A percentile compares a stretch with the other conserved stretches of the same genome.
These are phyloP conservation scores for Psilopsiagon aymara DNA, from an alignment of 2,113 vertebrate genomes.

Conservation along the genomic window DNA sequence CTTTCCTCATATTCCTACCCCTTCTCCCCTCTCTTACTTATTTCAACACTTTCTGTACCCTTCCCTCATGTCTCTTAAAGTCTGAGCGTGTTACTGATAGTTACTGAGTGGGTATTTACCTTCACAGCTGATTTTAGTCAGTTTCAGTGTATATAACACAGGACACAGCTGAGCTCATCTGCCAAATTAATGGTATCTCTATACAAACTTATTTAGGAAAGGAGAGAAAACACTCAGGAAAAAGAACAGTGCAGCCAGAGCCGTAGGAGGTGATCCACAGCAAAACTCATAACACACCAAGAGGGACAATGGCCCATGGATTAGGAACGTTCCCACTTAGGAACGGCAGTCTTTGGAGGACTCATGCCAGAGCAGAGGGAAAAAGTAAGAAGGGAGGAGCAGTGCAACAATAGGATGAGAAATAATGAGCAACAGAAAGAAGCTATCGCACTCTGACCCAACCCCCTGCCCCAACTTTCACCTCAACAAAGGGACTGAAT, in stretches of 20 bases:
- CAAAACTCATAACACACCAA: background rate
- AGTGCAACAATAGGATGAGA: background rate
- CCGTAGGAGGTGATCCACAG: background rate
- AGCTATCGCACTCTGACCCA: background rate
- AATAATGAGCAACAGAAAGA: background rate
- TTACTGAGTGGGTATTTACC: background rate
- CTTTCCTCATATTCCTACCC: background rate
- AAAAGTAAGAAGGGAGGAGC: background rate
- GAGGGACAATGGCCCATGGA: accelerated
- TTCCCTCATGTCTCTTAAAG: background rate
- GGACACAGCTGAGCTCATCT: background rate
- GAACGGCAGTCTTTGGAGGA: background rate
- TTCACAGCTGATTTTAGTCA: background rate
- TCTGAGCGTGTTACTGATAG: background rate
- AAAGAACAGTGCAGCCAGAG: background rate
- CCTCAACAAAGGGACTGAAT: background rate
- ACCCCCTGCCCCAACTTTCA: background rate
- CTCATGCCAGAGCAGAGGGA: background rate
- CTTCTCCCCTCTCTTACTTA: background rate
- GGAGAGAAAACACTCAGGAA: background rate
- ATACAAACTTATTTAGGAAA: background rate
- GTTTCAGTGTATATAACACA: background rate
- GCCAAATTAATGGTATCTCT: background rate
- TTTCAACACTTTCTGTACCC: background rate
- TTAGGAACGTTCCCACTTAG: background rate